A percentile compares a stretch with the other conserved stretches of the same genome.
phyloP scores from a whole-genome alignment of 2,113 vertebrate species.

The Uria lomvia region DNA sequence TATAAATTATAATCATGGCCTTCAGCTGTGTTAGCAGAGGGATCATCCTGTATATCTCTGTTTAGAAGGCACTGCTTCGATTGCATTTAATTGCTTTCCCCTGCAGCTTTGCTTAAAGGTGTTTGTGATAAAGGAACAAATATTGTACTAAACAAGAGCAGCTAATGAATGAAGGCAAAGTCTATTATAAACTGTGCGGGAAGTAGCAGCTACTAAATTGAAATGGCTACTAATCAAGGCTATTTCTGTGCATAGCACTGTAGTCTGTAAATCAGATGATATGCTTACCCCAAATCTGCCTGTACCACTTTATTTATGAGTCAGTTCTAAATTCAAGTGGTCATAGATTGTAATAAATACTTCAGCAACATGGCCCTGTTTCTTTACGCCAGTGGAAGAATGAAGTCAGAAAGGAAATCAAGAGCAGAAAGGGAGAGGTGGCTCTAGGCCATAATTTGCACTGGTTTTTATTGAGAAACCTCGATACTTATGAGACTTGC shows the following conservation, averaged over 20 bases:
- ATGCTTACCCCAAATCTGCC: background rate
- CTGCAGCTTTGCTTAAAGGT: constrained; percentile 22
- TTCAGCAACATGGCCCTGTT: background rate
- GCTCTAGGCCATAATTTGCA: background rate
- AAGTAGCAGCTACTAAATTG: background rate
- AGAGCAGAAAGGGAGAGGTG: background rate
- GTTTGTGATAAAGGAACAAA: background rate
- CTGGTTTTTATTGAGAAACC: background rate
- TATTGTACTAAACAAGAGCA: background rate
- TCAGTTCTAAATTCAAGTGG: background rate
- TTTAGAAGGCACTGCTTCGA: background rate
- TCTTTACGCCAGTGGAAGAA: background rate
- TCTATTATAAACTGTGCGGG: background rate
- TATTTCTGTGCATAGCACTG: background rate
- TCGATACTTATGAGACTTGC: background rate
- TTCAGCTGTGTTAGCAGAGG: constrained; percentile 8
- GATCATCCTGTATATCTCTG: constrained; percentile 5
- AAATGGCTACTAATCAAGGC: background rate
- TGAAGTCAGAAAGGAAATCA: background rate
- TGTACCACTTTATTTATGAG: background rate
- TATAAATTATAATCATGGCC: constrained; percentile 12
- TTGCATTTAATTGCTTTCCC: constrained; percentile 19
- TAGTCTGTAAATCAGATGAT: constrained; percentile 17
- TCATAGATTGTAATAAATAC: background rate
- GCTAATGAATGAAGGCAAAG: background rate